phyloP scores from a whole-genome alignment of 1,140 invertebrate species.

The Melitaea cinxia region DNA sequence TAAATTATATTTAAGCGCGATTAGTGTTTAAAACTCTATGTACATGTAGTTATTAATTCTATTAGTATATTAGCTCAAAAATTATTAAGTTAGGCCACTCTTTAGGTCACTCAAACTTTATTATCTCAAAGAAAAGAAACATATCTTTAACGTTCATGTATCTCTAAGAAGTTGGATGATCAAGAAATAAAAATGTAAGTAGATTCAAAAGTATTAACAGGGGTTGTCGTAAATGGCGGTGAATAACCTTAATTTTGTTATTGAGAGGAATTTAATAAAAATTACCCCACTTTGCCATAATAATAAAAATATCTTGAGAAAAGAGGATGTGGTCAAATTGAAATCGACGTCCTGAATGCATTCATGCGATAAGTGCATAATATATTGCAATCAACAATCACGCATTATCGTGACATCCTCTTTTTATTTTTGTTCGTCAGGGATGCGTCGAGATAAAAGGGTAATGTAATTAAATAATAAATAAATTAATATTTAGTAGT shows the following conservation, averaged over 20 bases:
- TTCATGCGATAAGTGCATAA: slow-evolving; percentile 74
- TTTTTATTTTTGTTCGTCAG: slow-evolving; percentile 59
- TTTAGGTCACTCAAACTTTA: too few relatives aligned
- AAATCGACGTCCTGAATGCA: slow-evolving; percentile 74
- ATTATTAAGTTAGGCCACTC: too few relatives aligned
- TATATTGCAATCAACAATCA: slow-evolving; percentile 73
- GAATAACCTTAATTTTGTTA: slow-evolving; percentile 11
- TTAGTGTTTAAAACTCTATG: too few relatives aligned
- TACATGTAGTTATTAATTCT: too few relatives aligned
- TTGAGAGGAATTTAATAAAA: slow-evolving; percentile 35
- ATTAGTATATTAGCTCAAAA: too few relatives aligned
- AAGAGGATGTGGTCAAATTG: slow-evolving; percentile 77
- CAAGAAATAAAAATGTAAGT: slow-evolving; percentile 11
- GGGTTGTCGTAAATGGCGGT: neutral
- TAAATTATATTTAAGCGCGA: too few relatives aligned
- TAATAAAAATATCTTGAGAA: slow-evolving; percentile 71
- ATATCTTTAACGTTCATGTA: too few relatives aligned
- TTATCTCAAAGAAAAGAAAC: too few relatives aligned
- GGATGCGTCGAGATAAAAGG: slow-evolving; percentile 42
- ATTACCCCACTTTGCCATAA: slow-evolving; percentile 55
- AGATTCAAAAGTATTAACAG: too few relatives aligned
- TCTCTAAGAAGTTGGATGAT: neutral
- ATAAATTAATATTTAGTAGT: too few relatives aligned
- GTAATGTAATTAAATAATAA: neutral
- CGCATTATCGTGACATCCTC: slow-evolving; percentile 69